phyloP scores from a whole-genome alignment of 2,797 vertebrate genomes.

The Myotis pilosus region DNA sequence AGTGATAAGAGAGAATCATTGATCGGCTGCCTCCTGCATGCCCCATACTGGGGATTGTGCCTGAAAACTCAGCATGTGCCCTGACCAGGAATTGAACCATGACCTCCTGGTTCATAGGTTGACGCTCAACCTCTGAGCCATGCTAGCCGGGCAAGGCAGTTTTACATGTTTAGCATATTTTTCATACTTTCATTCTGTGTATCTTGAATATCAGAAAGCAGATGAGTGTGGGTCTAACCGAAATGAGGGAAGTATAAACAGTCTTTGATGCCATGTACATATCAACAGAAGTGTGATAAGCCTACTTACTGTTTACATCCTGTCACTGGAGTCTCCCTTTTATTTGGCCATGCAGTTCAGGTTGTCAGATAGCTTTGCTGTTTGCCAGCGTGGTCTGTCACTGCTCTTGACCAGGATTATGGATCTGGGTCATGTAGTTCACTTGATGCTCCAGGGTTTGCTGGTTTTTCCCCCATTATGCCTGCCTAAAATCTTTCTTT shows the following conservation, averaged over 20 bases:
- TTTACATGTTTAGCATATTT: not conserved
- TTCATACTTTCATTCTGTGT: not conserved
- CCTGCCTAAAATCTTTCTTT: not conserved
- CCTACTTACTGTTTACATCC: not conserved
- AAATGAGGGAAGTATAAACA: not conserved
- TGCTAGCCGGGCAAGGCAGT: not conserved
- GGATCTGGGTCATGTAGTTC: not conserved
- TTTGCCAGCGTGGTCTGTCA: not conserved
- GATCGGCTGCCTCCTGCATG: too few species aligned
- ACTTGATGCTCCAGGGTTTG: not conserved
- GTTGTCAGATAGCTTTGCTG: not conserved
- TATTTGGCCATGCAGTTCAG: not conserved
- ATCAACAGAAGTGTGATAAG: not conserved
- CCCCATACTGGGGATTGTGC: too few species aligned
- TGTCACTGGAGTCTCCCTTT: not conserved
- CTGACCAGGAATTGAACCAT: too few species aligned
- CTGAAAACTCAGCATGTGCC: too few species aligned
- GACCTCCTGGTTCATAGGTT: too few species aligned
- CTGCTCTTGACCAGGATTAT: not conserved
- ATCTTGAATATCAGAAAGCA: conserved; percentile 32
- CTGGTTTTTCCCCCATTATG: not conserved
- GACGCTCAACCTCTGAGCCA: too few species aligned
- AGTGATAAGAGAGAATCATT: too few species aligned
- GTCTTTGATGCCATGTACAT: not conserved
- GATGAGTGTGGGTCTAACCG: not conserved